Base-by-base conservation (phyloP, 2,797 vertebrate species). In the Sebastes reedi region DNA sequence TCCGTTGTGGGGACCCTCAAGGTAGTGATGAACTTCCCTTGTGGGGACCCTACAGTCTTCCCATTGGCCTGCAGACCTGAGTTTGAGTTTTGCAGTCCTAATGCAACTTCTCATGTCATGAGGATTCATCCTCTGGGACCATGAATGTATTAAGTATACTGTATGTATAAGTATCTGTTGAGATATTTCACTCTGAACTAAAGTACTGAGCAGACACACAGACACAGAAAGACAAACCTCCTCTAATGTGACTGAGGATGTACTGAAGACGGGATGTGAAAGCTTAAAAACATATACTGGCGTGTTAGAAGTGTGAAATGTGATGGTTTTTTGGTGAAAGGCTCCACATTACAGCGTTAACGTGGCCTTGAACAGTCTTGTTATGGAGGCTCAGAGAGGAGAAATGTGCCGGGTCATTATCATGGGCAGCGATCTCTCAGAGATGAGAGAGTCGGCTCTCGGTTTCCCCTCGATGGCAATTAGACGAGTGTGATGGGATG, bases 401-500 rank as follows among this genome's bases (percentile, higher is more conserved):
- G 80, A 12, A 66, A 55, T 27, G 75, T 30, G 72, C 77, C 0
- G 34, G 74, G 75, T 87, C 84, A 88, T 89, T 91, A 91, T 89
- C 88, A 89, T 85, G 90, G 85, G 85, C 80, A 70, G 89, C 84
- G 81, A 76, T 22, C 64, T 71, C 89, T 89, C 84, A 36, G 59
- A 86, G 80, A 90, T 84, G 69, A 91, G 80, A 82, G 82, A 75
- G 68, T 14, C 77, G n/a, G 61, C 84, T 75, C 80, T 65, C 70
- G 1, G 24, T 91, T 94, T 88, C 91, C 94, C 88, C 90, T 92
- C 87, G 91, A 89, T 72, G 87, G 91, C 89, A 95, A 93, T 95
- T 94, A 94, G 90, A 75, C 70, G 80, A 79, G 81, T 81, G 82
- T 84, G 87, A 90, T 83, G 89, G 93, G 90, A 93, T 94, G 88